Evolutionary conservation across 2,888 invertebrate species (phyloP), one percentile per base, ranked within the genome.

Genomic region (Peribatodes rhomboidaria): DNA sequence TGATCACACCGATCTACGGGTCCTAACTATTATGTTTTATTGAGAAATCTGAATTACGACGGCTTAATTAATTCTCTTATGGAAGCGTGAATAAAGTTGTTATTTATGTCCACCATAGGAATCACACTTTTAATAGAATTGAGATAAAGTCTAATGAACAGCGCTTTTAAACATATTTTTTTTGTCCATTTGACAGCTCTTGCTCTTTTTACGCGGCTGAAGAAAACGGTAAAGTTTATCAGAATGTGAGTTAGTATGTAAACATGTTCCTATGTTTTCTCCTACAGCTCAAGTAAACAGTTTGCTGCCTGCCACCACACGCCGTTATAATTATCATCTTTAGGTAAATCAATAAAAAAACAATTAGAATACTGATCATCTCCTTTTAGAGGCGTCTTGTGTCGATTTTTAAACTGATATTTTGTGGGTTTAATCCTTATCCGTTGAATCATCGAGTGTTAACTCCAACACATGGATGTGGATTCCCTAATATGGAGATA

Each of bases 51-150:
- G 67, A 60, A 67, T 68, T 58, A 60, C 41, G 55, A 70, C 59
- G 60, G 52, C 65, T 67, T 64, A 46, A 64, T 70, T 67, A 70
- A 54, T 44, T 50, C 58, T 31, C 31, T 56, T 61, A 57, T 57
- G 18, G 67, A 44, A 41, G 14, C 35, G 39, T 58, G 53, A 47
- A 58, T 20, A 20, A 44, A 44, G 44, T 18, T 18, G 44, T 10
- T 44, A 11, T 44, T 44, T 35, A 9, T 1, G 9, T 35, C 10
- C 35, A 6, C 6, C 27, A 27, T 27, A 6, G 27, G 27, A 27
- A 27, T 27, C 27, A 27, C 2, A 27, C 27, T 27, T 27, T 27
- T 27, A 27, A 4, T 27, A 4, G 3, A 6, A 27, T n/a, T 27
- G 27, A 27, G 6, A 27, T 27, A 4, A 27, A 27, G 27, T 27